These are phyloP conservation scores for Caenorhabditis sp. DNA, from an alignment of 2,888 invertebrate species.

Conservation along the genomic window DNA sequence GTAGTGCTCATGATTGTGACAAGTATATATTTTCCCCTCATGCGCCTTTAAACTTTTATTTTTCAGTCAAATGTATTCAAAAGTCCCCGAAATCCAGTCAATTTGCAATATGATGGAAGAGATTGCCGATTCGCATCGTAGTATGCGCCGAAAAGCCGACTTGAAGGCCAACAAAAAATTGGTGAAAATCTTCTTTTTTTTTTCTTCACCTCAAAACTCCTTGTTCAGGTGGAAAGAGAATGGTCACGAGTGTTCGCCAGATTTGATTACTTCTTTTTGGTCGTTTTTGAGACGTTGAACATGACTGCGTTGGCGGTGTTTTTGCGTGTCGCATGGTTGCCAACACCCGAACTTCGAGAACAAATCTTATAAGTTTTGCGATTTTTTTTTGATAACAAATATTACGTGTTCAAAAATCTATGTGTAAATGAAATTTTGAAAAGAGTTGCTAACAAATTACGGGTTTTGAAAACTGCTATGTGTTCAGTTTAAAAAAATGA, in stretches of 20 bases:
- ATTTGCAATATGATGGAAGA: constrained; percentile 60
- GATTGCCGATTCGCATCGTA: constrained; percentile 59
- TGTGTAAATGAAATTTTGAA: no score
- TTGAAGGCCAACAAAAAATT: constrained; percentile 38
- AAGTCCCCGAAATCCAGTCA: constrained; percentile 48
- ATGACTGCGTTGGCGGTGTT: constrained; percentile 60
- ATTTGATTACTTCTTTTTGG: constrained; percentile 60
- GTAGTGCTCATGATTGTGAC: constrained; percentile 26
- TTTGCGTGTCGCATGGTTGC: constrained; percentile 59
- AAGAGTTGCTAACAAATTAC: no score
- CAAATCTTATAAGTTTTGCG: constrained; percentile 33
- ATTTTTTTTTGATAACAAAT: neutral
- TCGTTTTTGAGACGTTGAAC: constrained; percentile 59
- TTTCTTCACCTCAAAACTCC: neutral
- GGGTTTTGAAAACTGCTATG: no score
- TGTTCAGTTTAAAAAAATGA: no score
- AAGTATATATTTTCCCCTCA: constrained; percentile 4
- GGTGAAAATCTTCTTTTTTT: no score
- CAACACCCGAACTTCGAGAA: constrained; percentile 59
- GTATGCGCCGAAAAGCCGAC: constrained; percentile 46
- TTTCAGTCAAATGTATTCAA: constrained; percentile 36
- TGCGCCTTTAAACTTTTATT: neutral
- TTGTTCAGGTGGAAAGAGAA: constrained; percentile 57
- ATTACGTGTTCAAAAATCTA: neutral
- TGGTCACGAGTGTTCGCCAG: constrained; percentile 60